Conservation (phyloP, 2,888 invertebrate genomes). For the Cylindroiulus punctatus region DNA sequence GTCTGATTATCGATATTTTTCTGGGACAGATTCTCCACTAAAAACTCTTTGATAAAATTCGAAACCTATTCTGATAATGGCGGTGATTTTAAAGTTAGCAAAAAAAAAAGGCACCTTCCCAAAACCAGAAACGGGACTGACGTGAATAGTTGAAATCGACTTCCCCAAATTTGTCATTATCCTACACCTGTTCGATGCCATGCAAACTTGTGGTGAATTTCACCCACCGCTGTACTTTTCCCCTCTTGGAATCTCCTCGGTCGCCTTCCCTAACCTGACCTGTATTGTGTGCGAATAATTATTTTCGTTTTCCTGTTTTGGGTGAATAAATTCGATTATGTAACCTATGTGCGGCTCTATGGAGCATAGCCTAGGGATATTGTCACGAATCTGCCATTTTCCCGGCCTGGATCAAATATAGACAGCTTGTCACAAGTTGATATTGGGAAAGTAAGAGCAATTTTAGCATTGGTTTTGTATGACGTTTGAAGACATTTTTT, state of each 20-base stretch:
- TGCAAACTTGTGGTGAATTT: neutral
- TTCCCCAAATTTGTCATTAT: neutral
- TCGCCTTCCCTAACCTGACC: neutral
- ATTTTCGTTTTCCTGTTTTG: conserved; percentile 32
- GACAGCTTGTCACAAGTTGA: neutral
- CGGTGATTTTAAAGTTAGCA: neutral
- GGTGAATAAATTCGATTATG: conserved; percentile 32
- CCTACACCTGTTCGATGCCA: neutral
- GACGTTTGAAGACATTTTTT: too few species aligned
- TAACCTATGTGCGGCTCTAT: neutral
- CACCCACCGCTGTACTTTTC: conserved; percentile 15
- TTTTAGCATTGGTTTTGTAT: too few species aligned
- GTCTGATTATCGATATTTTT: neutral
- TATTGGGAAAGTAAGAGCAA: neutral
- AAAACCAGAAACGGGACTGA: neutral
- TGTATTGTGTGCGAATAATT: conserved; percentile 16
- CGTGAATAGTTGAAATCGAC: neutral
- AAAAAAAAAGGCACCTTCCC: neutral
- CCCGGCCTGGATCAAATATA: neutral
- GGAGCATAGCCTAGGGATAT: neutral
- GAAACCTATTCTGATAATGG: neutral
- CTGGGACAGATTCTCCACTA: neutral
- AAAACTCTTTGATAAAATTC: neutral
- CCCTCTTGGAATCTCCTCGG: neutral
- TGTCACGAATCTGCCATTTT: neutral